Evolutionary conservation across 2,888 invertebrate species (phyloP), one percentile per base, ranked within the genome.

Genomic region (Tridacna gigas): DNA sequence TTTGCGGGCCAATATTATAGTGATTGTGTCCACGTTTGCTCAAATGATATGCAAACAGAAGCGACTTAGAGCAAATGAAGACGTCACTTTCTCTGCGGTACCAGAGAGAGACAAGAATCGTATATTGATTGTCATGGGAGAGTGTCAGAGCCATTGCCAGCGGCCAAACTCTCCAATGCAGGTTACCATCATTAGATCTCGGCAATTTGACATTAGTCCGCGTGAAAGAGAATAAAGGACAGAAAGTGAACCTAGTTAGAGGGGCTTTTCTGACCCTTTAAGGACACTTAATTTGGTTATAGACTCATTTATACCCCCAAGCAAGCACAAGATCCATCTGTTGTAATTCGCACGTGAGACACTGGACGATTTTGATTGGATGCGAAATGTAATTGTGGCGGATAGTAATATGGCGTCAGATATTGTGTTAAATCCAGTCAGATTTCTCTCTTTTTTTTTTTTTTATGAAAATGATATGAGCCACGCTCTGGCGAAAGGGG

Each of bases 251-350:
- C 61, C 74, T 56, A 61, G 74, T 60, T 74, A 74, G 61, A 37
- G 61, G 61, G 61, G 45, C 60, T 48, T 75, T 75, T 65, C 75
- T 61, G 75, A 75, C 75, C 75, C 75, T 75, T 47, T 25, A 63
- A 75, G 75, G 65, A 45, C 75, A 37, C 48, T 25, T 75, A 75
- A 75, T 75, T 75, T 20, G 65, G 75, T 75, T 75, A 75, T 63
- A 63, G 75, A 75, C 63, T 75, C 75, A 75, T 75, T 75, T 75
- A 15, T 51, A 75, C 63, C 63, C 75, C 61, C 25, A 65, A 63
- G 63, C 22, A 75, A 25, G 45, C 63, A 37, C 48, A 9, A 37
- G 22, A 63, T 25, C 75, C 75, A 75, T 75, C 75, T 75, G 75
- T 63, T 75, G 37, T 61, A 63, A 48, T 71, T 51, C 37, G 22